These are phyloP conservation scores for Acrocera orbiculus DNA, from an alignment of 2,888 invertebrate genomes.

Conservation along the genomic window DNA sequence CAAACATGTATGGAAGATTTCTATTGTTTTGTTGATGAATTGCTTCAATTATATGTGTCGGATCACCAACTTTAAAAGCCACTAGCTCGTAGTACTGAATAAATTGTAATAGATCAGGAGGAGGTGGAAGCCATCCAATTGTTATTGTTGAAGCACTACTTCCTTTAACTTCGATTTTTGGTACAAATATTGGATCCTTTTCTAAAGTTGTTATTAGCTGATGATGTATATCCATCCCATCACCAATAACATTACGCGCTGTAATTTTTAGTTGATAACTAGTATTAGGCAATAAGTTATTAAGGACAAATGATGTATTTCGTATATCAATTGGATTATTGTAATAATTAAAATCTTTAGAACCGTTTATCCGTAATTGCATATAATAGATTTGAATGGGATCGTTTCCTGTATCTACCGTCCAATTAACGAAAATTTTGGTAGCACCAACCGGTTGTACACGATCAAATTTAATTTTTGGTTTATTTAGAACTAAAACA, in stretches of 20 bases:
- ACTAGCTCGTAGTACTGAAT: constrained; percentile 60
- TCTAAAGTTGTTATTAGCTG: constrained; percentile 43
- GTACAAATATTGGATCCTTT: constrained; percentile 60
- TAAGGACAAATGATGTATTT: constrained; percentile 50
- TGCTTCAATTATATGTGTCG: constrained; percentile 36
- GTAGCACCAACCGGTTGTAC: constrained; percentile 57
- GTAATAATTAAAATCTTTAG: constrained; percentile 40
- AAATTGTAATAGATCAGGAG: constrained; percentile 43
- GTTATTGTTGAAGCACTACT: constrained; percentile 51
- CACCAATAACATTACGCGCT: constrained; percentile 48
- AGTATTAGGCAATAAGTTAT: constrained; percentile 44
- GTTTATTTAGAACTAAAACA: constrained; percentile 47
- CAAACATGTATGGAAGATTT: constrained; percentile 60
- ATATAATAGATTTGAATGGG: constrained; percentile 42
- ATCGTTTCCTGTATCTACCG: constrained; percentile 56
- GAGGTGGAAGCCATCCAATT: constrained; percentile 59
- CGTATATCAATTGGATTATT: constrained; percentile 41
- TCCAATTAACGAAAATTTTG: constrained; percentile 69
- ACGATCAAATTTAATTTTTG: constrained; percentile 50
- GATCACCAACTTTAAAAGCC: constrained; percentile 39
- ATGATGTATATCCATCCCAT: constrained; percentile 35
- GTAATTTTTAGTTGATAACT: constrained; percentile 48
- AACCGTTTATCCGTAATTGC: constrained; percentile 37
- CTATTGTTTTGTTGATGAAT: constrained; percentile 45
- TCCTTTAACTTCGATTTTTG: constrained; percentile 59